phyloP scores from a whole-genome alignment of 2,113 vertebrate genomes.

The Seriola dumerili region DNA sequence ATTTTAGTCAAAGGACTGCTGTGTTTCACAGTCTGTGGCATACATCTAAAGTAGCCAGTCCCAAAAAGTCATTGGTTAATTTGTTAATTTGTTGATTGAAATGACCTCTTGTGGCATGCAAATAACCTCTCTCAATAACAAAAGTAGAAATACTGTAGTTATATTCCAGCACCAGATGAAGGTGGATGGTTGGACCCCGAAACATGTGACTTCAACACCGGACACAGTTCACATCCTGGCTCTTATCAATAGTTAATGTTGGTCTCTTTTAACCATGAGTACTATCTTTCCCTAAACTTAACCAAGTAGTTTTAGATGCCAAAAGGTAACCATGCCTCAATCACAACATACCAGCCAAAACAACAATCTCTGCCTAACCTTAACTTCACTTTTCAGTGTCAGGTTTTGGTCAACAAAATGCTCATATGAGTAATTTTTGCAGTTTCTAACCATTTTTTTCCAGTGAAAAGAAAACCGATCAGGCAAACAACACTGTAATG shows the following conservation, averaged over 20 bases:
- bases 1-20: background rate
- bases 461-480: background rate
- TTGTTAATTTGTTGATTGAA: background rate
- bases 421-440: background rate
- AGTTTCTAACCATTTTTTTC: background rate
- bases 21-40: background rate
- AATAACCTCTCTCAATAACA: background rate
- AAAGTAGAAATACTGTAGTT: background rate
- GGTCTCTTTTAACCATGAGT: background rate
- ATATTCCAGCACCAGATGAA: background rate
- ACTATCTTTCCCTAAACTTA: background rate
- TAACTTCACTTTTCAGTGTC: background rate
- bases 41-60: background rate
- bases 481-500: constrained; percentile 4
- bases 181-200: background rate
- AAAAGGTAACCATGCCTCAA: background rate
- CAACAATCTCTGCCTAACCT: background rate
- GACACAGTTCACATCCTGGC: background rate
- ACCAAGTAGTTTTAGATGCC: background rate
- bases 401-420: background rate
- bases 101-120: background rate
- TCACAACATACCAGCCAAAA: background rate
- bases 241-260: background rate
- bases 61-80: background rate
- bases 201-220: background rate